A percentile compares a stretch with the other conserved stretches of the same genome.
Conservation (phyloP, 2,113 vertebrate species). For the Peromyscus maniculatus region DNA sequence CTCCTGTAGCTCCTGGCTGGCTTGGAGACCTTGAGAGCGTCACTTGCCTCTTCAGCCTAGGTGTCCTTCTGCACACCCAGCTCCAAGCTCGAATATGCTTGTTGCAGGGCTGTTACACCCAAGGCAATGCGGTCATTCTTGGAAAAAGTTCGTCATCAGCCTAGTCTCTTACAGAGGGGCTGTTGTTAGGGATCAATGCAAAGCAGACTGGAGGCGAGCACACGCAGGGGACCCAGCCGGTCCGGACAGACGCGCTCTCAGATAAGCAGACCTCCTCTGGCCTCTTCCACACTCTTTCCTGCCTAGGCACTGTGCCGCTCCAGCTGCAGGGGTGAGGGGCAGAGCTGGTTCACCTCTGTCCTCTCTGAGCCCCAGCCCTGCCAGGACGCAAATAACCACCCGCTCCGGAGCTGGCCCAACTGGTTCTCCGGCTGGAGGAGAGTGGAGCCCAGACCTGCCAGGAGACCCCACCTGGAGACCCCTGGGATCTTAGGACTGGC, state of each 20-base stretch:
- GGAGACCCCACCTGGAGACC: not conserved
- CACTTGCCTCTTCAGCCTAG: not conserved
- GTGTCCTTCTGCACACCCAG: not conserved
- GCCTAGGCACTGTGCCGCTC: not conserved
- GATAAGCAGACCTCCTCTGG: not conserved
- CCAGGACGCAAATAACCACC: conserved; percentile 15
- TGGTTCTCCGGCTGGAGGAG: not conserved
- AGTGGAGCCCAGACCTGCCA: not conserved
- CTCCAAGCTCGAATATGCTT: not conserved
- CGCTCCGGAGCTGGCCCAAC: not conserved
- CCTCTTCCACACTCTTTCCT: not conserved
- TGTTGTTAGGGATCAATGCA: conserved; percentile 70
- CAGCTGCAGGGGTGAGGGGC: not conserved
- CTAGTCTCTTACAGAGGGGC: conserved; percentile 86
- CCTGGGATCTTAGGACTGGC: not conserved
- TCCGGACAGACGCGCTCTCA: not conserved
- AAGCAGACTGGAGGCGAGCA: not conserved
- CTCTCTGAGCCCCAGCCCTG: not conserved
- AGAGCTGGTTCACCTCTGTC: not conserved
- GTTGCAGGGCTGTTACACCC: not conserved
- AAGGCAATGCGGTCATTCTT: not conserved
- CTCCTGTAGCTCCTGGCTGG: not conserved
- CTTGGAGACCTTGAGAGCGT: not conserved
- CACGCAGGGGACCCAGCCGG: rapidly evolving
- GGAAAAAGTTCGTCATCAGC: conserved; percentile 78